These are phyloP conservation scores for Galerucella nymphaeae DNA, from an alignment of 2,888 invertebrate species.

Conservation along the genomic window DNA sequence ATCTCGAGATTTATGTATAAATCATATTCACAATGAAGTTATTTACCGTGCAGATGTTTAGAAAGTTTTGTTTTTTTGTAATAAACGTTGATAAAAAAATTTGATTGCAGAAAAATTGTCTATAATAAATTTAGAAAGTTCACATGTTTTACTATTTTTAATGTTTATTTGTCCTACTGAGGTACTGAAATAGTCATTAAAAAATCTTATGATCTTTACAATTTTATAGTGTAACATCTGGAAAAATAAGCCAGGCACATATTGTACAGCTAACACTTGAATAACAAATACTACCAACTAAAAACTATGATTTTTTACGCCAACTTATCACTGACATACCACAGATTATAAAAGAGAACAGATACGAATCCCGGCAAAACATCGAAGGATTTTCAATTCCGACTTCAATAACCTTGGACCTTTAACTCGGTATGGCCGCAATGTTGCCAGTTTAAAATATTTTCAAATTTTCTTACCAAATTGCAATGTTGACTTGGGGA, in stretches of 20 bases:
- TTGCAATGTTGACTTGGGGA: too few relatives aligned
- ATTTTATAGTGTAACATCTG: background rate
- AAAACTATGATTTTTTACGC: too few relatives aligned
- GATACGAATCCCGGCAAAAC: too few relatives aligned
- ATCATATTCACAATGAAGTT: background rate
- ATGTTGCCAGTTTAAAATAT: too few relatives aligned
- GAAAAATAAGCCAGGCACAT: background rate
- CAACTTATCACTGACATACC: too few relatives aligned
- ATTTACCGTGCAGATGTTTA: background rate
- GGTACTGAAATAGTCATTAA: background rate
- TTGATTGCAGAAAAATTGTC: background rate
- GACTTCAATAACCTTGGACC: too few relatives aligned
- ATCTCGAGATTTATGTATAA: conserved; percentile 3
- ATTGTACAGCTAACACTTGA: background rate
- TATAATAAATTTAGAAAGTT: conserved; percentile 7
- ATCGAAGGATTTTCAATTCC: too few relatives aligned
- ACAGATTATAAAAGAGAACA: too few relatives aligned
- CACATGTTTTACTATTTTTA: background rate
- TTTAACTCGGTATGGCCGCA: too few relatives aligned
- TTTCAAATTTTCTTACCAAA: too few relatives aligned
- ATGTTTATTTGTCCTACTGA: background rate
- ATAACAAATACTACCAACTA: too few relatives aligned
- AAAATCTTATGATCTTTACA: background rate
- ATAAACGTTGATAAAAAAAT: background rate
- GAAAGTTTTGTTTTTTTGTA: conserved; percentile 4